Percentiles rank a stretch among this genome's conserved stretches.
Evolutionary conservation across 1,140 invertebrate genomes (phyloP).

Genomic region (Cotesia vestalis): DNA sequence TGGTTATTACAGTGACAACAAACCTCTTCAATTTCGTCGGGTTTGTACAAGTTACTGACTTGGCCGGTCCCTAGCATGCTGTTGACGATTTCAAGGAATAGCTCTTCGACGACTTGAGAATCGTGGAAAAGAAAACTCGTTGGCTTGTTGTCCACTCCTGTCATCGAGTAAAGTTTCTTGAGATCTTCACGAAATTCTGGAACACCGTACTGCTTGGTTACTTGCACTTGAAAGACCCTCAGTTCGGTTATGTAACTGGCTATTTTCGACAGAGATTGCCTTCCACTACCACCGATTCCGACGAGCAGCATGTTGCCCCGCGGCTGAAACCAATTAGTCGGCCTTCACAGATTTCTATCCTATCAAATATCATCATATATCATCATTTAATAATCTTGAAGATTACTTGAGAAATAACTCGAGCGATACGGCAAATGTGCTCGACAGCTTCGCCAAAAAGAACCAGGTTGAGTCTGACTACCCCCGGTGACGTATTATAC

Average conservation of each 20-base stretch:
- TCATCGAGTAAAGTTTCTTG: constrained; percentile 76
- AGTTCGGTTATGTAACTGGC: constrained; percentile 83
- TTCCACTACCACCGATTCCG: constrained; percentile 86
- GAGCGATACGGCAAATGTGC: constrained; percentile 80
- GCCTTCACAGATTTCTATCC: too few relatives aligned
- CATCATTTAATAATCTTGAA: neutral
- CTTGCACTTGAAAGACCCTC: constrained; percentile 79
- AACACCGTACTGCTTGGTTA: constrained; percentile 79
- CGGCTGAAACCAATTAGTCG: constrained; percentile 56
- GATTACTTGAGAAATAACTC: constrained; percentile 78
- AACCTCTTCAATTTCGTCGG: constrained; percentile 85
- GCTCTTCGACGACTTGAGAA: constrained; percentile 81
- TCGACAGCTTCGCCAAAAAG: constrained; percentile 86
- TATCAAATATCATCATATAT: too few relatives aligned
- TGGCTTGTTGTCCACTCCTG: constrained; percentile 78
- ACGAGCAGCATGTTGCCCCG: constrained; percentile 84
- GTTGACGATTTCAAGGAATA: constrained; percentile 88
- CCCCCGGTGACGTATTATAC: constrained; percentile 80
- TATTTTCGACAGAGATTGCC: constrained; percentile 79
- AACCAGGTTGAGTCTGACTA: constrained; percentile 79
- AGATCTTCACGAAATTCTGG: constrained; percentile 85
- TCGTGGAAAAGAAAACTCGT: constrained; percentile 85
- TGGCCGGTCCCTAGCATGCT: constrained; percentile 87
- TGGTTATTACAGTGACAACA: constrained; percentile 6
- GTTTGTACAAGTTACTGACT: constrained; percentile 83